Base-by-base conservation (phyloP, 2,888 invertebrate species). In the Dioctria linearis region DNA sequence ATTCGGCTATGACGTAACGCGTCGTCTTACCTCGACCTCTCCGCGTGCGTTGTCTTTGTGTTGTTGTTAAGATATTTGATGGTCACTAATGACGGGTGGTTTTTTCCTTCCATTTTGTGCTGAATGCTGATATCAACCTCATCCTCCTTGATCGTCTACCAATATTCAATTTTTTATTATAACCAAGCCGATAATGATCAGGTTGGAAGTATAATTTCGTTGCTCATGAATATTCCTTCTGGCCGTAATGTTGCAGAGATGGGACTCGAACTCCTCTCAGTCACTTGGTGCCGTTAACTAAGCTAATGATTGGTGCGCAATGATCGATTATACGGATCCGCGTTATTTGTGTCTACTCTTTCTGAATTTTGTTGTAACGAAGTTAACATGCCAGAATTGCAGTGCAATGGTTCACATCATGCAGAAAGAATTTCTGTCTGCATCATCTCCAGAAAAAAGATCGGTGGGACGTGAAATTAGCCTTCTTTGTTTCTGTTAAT, bases 91-190 rank as follows among this genome's bases (percentile, higher is more conserved):
- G 63, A 76, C 51, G 11, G 54, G 43, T 63, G 4, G 76, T 63
- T 76, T 76, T 76, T 76, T 76, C 46, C 63, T 76, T 46, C 5
- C 40, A 40, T 63, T n/a, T 37, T 49, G 46, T 37, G 61, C 42
- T 76, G 43, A 76, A 46, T 37, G 61, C 42, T 76, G 43, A 76
- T 57, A 75, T 61, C 59, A 59, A 57, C 59, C 63, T 63, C 46
- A 25, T 63, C 25, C 76, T 76, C 46, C 46, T 42, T 42, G 76
- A 63, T 63, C 63, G 76, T 37, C 25, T 46, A 49, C 43, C 25
- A 59, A 75, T 75, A 59, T 75, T 76, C 49, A 76, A 76, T 76
- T 76, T 76, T 76, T 63, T 76, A 76, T 76, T 63, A 76, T 76
- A 76, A 76, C 46, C 73, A 49, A 61, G 46, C 63, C 63, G 76